Evolutionary conservation across 2,888 invertebrate species (phyloP).

Genomic region (Troides helena): DNA sequence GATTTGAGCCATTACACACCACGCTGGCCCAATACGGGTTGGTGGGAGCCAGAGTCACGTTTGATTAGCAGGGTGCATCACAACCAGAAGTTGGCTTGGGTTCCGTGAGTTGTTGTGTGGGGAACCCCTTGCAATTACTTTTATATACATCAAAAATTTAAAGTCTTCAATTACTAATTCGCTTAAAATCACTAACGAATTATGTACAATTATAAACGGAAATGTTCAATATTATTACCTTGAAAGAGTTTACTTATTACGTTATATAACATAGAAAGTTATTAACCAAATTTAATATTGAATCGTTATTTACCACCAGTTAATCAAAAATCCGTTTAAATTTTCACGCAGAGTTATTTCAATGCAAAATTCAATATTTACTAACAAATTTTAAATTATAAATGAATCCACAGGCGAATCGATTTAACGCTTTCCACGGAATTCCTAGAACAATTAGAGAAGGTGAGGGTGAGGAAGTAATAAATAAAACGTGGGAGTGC

Average conservation of each 20-base stretch:
- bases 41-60: too few relatives aligned
- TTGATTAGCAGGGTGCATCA: too few relatives aligned
- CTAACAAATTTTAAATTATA: slow-evolving; percentile 6
- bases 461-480: slow-evolving; percentile 58
- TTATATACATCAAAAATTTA: too few relatives aligned
- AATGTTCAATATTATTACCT: background rate
- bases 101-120: too few relatives aligned
- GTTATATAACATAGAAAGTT: slow-evolving; percentile 10
- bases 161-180: background rate
- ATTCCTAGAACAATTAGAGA: slow-evolving; percentile 59
- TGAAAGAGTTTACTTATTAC: background rate
- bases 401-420: slow-evolving; percentile 20
- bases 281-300: background rate
- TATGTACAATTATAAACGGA: background rate
- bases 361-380: slow-evolving; percentile 15
- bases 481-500: slow-evolving; percentile 69
- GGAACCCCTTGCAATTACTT: too few relatives aligned
- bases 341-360: slow-evolving; percentile 5
- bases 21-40: too few relatives aligned
- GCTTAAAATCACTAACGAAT: background rate
- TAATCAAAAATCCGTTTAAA: background rate
- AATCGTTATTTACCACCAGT: background rate
- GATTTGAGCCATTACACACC: too few relatives aligned
- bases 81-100: too few relatives aligned
- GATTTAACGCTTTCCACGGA: slow-evolving; percentile 29